Conservation (phyloP, 2,797 vertebrate genomes). For the Choloepus didactylus region DNA sequence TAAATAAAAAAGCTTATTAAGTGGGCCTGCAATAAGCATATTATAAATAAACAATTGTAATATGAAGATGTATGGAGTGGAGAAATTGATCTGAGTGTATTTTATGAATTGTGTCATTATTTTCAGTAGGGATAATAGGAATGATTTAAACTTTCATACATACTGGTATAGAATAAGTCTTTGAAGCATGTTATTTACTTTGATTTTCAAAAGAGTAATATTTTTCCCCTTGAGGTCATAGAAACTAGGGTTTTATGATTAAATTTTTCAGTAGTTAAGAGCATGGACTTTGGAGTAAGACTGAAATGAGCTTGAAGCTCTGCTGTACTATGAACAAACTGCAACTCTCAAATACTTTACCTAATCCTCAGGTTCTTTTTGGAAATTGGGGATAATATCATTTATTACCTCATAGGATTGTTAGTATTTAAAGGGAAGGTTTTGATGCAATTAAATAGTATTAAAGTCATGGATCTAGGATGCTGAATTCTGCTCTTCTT, state of each 20-base stretch:
- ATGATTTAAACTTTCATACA: conserved; percentile 32
- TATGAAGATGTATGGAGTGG: conserved; percentile 29
- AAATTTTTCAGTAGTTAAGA: not conserved
- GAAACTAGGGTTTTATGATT: not conserved
- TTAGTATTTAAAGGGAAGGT: not conserved
- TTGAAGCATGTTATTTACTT: not conserved
- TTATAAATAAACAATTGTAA: conserved; percentile 27
- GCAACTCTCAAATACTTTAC: not conserved
- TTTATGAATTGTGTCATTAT: not conserved
- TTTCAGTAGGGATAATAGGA: conserved; percentile 26
- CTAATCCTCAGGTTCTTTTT: not conserved
- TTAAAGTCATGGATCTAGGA: not conserved
- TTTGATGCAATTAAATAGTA: not conserved
- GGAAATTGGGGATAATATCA: not conserved
- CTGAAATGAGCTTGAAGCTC: not conserved
- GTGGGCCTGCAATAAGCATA: not conserved
- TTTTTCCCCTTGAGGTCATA: not conserved
- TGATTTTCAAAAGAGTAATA: not conserved
- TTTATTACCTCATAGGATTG: not conserved
- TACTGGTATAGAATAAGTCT: not conserved
- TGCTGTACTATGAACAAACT: not conserved
- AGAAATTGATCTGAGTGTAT: not conserved
- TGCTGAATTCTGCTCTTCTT: not conserved
- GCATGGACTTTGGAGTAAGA: not conserved
- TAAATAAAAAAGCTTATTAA: conserved; percentile 11